These are phyloP conservation scores for Tachycineta bicolor DNA, from an alignment of 2,113 vertebrate genomes.

Conservation along the genomic window DNA sequence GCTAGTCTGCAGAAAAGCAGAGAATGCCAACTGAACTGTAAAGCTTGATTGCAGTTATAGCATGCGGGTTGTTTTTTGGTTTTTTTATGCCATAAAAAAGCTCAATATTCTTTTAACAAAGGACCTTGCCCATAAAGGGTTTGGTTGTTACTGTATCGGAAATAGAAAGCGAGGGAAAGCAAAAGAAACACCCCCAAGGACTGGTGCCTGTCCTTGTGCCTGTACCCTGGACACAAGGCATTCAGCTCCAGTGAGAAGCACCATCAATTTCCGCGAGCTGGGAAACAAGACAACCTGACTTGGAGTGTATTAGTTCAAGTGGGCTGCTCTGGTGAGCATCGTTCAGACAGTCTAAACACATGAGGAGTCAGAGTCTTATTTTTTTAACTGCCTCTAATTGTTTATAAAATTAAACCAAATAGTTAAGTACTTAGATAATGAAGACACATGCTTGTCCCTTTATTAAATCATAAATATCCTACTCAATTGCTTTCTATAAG, in stretches of 20 bases:
- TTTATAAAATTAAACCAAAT: neutral
- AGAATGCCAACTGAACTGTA: neutral
- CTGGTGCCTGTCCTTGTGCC: neutral
- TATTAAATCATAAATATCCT: neutral
- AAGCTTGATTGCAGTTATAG: neutral
- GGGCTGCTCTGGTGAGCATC: neutral
- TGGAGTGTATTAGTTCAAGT: neutral
- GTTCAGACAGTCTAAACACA: neutral
- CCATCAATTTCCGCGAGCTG: neutral
- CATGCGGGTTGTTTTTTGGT: accelerated
- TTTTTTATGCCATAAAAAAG: neutral
- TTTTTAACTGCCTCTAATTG: neutral
- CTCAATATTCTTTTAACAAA: neutral
- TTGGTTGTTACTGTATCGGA: neutral
- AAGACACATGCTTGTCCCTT: neutral
- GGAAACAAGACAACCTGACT: neutral
- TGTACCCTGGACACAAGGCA: neutral
- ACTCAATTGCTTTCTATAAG: neutral
- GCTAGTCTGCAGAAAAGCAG: neutral
- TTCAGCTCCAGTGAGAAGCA: neutral
- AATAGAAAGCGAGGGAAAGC: neutral
- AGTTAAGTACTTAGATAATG: neutral
- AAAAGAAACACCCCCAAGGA: neutral
- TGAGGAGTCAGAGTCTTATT: neutral
- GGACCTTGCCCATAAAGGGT: neutral